Conservation (phyloP, 2,797 vertebrate species). For the Melanotaenia nigrans region DNA sequence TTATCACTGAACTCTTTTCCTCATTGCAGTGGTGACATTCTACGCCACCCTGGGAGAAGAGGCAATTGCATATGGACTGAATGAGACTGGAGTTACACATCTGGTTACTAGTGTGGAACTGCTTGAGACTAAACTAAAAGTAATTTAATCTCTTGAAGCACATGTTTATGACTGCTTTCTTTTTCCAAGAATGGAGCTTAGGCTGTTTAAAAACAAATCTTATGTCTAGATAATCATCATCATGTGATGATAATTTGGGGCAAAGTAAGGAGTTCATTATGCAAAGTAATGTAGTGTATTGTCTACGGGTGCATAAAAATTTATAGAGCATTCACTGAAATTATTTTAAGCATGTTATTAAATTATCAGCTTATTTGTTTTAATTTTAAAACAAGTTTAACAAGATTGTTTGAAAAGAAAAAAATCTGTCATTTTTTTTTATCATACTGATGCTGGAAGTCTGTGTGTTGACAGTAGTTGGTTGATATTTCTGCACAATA, state of each 20-base stretch:
- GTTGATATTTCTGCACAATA: too few relatives aligned
- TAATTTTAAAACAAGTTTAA: too few relatives aligned
- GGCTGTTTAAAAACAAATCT: background rate
- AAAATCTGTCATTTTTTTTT: too few relatives aligned
- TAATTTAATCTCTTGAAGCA: conserved; percentile 62
- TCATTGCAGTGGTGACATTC: conserved; percentile 91
- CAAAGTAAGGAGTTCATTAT: background rate
- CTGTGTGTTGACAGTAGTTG: too few relatives aligned
- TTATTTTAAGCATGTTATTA: too few relatives aligned
- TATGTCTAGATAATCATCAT: background rate
- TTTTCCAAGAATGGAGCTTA: background rate
- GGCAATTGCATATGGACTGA: conserved; percentile 92
- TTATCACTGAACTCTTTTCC: conserved; percentile 5
- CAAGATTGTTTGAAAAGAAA: too few relatives aligned
- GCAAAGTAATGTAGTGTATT: background rate
- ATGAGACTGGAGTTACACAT: conserved; percentile 92
- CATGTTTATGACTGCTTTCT: background rate
- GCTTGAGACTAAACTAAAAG: conserved; percentile 94
- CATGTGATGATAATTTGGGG: conserved; percentile 15
- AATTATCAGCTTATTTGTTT: too few relatives aligned
- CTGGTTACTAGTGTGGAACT: conserved; percentile 93
- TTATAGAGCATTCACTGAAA: too few relatives aligned
- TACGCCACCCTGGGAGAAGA: conserved; percentile 97
- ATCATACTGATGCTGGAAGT: too few relatives aligned
- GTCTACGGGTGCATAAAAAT: background rate